A percentile compares a stretch with the other conserved stretches of the same genome.
Evolutionary conservation across 2,888 invertebrate genomes (phyloP).

Genomic region (Ecliptopera silaceata): DNA sequence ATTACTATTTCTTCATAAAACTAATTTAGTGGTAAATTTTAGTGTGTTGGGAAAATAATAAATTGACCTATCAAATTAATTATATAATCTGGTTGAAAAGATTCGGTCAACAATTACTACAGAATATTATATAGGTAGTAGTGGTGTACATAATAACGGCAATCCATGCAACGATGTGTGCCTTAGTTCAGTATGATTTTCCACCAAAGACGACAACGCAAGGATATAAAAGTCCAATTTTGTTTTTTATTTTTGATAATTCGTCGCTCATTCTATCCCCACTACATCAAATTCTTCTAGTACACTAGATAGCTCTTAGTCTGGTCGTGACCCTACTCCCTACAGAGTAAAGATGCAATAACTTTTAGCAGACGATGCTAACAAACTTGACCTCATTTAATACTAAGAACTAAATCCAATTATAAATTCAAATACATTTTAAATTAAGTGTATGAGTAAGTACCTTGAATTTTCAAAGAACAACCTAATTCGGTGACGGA

Average conservation of each 20-base stretch:
- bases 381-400: constrained; percentile 26
- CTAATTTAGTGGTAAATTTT: neutral
- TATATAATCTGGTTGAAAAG: constrained; percentile 36
- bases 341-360: constrained; percentile 73
- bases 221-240: too few species aligned
- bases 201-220: too few species aligned
- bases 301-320: too few species aligned
- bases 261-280: too few species aligned
- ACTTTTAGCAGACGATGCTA: constrained; percentile 50
- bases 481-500: constrained; percentile 15
- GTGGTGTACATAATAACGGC: too few species aligned
- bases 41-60: neutral
- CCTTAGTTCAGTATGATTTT: too few species aligned
- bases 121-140: too few species aligned
- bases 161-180: too few species aligned
- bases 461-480: constrained; percentile 24
- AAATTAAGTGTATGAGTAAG: constrained; percentile 6
- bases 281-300: too few species aligned
- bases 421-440: constrained; percentile 21
- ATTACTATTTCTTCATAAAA: too few species aligned
- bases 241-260: too few species aligned
- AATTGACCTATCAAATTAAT: constrained; percentile 26
- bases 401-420: constrained; percentile 8
- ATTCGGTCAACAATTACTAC: constrained; percentile 56
- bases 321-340: too few species aligned